Base-by-base conservation (phyloP, 2,888 invertebrate genomes). In the Bombyx huttoni region DNA sequence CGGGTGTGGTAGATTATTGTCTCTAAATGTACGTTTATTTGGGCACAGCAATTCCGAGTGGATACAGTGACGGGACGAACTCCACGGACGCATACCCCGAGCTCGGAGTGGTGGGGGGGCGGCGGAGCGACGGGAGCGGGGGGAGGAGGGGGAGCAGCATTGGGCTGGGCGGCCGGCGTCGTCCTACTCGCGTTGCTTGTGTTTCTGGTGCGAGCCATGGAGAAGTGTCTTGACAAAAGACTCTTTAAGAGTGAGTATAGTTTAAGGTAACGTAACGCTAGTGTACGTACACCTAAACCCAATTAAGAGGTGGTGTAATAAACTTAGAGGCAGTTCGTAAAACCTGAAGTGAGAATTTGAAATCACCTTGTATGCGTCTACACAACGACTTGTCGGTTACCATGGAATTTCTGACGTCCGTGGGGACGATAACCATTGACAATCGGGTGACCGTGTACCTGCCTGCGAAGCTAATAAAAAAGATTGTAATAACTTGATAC, bases 101-200 rank as follows among this genome's bases (percentile, higher is more conserved):
- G 49, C 49, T 61, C 63, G 54, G 62, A 72, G 48, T 72, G 75
- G 33, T 75, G 79, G 78, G 73, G 68, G 35, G 69, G 67, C 7
- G 78, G 74, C 40, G 70, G 73, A 1, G 53, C 59, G 64, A 58
- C 65, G 53, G 59, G 65, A 58, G 65, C 59, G 58, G 53, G 59
- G 64, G 58, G 65, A 53, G 59, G 65, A 58, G 65, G 59, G 58
- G 60, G 63, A 13, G 64, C 64, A 48, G 62, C 63, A 53, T 62
- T 73, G 49, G 73, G 75, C 34, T 75, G 79, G 78, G 73, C 69
- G 34, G 69, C 67, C 7, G 78, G 74, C 40, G 70, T 73, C 2
- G 57, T 74, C 54, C 59, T 81, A 53, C 64, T 83, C 51, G 70
- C 70, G 8, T 64, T 71, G 13, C 62, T 79, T 8, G 61, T 78